Evolutionary conservation across 2,113 vertebrate genomes (phyloP), one percentile per base, ranked within the genome.

Genomic region (Sebastes fasciatus): DNA sequence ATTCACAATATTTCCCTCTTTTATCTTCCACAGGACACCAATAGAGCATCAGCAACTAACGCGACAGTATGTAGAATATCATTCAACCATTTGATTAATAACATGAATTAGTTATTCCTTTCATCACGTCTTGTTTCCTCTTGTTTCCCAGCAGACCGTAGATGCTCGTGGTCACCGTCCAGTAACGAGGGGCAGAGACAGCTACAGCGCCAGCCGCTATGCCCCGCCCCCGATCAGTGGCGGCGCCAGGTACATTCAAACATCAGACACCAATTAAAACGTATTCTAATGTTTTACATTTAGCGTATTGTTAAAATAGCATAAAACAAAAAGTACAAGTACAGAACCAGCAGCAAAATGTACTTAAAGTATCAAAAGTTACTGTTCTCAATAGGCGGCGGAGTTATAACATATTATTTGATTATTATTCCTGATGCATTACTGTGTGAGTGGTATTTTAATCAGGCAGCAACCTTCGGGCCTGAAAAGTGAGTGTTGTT

Each of bases 161-260:
- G 52, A 23, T 0, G 61, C 26, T 10, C 96, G 97, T 1, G 92
- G 97, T 14, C 96, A 98, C 78, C 96, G 98, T 3, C 97, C 97
- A 0, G 0, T 89, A 1, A 21, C 76, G 6, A 88, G 0, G 2
- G 86, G 64, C 6, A 88, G 80, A 8, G 93, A 92, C 0, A 84
- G 85, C 11, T 80, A 80, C 34, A 19, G 0, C 1, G 70, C 89
- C 1, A 94, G 81, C 0, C 66, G 90, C 1, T 90, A 96, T 0
- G 82, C 68, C 14, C 93, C 96, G 0, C 94, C 95, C 1, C 97
- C 97, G 2, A 55, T 97, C 80, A 90, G 85, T 0, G 89, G 93
- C 0, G 3, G 6, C 0, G n/a, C 86, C 0, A 93, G 95, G 93
- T 93, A 77, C 2, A 1, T 14, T 4, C 2, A 21, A 6, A 5